phyloP scores from a whole-genome alignment of 2,888 invertebrate genomes.

The Oxystoma pomonae region DNA sequence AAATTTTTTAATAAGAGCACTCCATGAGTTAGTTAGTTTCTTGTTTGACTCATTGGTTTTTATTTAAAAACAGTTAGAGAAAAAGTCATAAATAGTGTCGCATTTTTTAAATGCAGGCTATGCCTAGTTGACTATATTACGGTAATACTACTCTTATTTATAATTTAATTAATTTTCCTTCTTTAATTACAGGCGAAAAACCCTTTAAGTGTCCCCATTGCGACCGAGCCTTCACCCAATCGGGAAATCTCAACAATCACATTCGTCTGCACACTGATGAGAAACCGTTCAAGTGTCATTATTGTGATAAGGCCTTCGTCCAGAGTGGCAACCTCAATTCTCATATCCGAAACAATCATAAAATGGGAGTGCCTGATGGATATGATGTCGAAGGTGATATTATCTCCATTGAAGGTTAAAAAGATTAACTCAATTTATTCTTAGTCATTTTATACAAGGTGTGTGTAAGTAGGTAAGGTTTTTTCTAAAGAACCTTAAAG shows the following conservation, averaged over 20 bases:
- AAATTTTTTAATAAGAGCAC: too few relatives aligned
- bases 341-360: slow-evolving; percentile 46
- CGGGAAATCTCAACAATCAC: slow-evolving; percentile 46
- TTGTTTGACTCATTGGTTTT: too few relatives aligned
- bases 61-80: too few relatives aligned
- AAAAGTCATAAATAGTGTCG: too few relatives aligned
- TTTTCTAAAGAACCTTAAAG: neutral
- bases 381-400: neutral
- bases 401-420: neutral
- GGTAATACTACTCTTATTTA: too few relatives aligned
- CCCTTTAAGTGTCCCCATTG: slow-evolving; percentile 47
- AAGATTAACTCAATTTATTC: too few relatives aligned
- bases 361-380: slow-evolving; percentile 20
- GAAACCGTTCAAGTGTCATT: slow-evolving; percentile 47
- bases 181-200: slow-evolving; percentile 40
- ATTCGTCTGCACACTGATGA: slow-evolving; percentile 45
- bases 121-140: too few relatives aligned
- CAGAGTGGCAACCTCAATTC: slow-evolving; percentile 47
- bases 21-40: too few relatives aligned
- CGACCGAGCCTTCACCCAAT: slow-evolving; percentile 46
- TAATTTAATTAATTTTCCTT: slow-evolving; percentile 16
- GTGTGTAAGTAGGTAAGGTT: too few relatives aligned
- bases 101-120: too few relatives aligned
- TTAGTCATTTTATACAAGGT: too few relatives aligned
- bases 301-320: slow-evolving; percentile 46